phyloP scores from a whole-genome alignment of 2,888 invertebrate genomes.

The Eupithecia vulgata region DNA sequence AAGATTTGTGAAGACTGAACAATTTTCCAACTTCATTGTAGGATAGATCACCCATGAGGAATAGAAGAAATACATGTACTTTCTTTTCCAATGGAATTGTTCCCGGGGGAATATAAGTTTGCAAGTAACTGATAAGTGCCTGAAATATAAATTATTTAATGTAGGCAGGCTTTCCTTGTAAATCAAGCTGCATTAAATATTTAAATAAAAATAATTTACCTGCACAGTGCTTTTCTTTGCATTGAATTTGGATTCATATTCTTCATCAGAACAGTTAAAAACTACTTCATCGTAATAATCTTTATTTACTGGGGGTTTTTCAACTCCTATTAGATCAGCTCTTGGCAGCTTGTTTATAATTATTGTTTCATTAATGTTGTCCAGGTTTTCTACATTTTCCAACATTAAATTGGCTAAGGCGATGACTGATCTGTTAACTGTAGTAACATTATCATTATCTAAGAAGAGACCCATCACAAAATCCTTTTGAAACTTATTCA shows the following conservation, averaged over 20 bases:
- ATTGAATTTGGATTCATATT: constrained; percentile 65
- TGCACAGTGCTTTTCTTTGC: constrained; percentile 69
- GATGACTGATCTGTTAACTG: constrained; percentile 66
- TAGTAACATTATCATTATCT: constrained; percentile 66
- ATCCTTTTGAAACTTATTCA: constrained; percentile 66
- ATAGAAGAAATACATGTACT: constrained; percentile 73
- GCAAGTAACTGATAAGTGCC: constrained; percentile 64
- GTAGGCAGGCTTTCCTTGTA: not conserved
- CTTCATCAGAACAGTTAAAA: constrained; percentile 60
- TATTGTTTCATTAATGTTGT: constrained; percentile 52
- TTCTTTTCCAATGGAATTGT: constrained; percentile 71
- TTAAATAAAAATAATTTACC: constrained; percentile 51
- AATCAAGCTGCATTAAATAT: not conserved
- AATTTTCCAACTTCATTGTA: constrained; percentile 69
- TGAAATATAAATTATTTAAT: constrained; percentile 54
- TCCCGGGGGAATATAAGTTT: constrained; percentile 55
- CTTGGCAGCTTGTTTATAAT: constrained; percentile 27
- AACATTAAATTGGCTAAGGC: constrained; percentile 69
- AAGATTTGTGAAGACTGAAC: constrained; percentile 73
- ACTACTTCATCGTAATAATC: constrained; percentile 64
- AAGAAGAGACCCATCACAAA: constrained; percentile 72
- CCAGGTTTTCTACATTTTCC: constrained; percentile 69
- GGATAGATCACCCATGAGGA: constrained; percentile 67
- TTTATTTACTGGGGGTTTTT: constrained; percentile 42
- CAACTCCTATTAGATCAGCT: constrained; percentile 14